Conservation (phyloP, 2,113 vertebrate species). For the Malurus elegans region DNA sequence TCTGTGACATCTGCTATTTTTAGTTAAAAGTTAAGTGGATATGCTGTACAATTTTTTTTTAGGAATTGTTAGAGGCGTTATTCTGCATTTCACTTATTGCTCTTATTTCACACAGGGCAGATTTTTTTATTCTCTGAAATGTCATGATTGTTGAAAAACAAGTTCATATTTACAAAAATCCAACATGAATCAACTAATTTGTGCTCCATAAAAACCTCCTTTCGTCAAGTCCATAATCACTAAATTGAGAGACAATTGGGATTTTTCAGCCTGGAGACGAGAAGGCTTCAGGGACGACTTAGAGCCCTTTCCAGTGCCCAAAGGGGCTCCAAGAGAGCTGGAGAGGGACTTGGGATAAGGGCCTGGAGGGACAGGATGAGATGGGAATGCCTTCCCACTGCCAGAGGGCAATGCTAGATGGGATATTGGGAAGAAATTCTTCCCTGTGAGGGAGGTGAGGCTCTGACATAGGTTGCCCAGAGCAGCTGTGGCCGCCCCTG, state of each 20-base stretch:
- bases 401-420: neutral
- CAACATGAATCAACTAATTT: neutral
- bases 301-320: no score
- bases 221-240: neutral
- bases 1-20: neutral
- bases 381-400: fast-evolving
- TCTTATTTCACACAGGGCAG: neutral
- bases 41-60: neutral
- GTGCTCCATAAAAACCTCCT: fast-evolving
- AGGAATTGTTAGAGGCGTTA: neutral
- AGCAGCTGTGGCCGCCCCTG: neutral
- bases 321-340: neutral
- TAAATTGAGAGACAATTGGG: neutral
- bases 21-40: neutral
- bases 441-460: fast-evolving
- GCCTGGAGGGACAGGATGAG: neutral
- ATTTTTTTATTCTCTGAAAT: neutral
- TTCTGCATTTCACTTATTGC: neutral
- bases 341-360: neutral
- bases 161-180: neutral
- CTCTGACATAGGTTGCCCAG: neutral
- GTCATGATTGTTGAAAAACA: neutral
- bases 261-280: neutral
- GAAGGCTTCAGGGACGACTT: neutral
- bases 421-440: neutral